phyloP scores from a whole-genome alignment of 2,113 vertebrate species.

The Gasterosteus aculeatus region DNA sequence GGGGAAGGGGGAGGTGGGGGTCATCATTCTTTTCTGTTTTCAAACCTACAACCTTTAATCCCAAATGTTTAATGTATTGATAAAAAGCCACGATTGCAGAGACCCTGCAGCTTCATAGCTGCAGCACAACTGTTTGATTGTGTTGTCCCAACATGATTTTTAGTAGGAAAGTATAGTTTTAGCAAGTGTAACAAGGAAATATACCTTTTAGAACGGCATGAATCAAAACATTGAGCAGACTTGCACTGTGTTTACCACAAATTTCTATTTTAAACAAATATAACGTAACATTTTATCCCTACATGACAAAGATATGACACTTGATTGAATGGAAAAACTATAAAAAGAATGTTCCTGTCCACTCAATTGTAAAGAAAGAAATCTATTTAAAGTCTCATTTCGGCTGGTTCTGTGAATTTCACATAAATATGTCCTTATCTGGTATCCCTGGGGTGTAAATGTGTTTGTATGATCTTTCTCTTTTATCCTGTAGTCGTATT shows the following conservation, averaged over 20 bases:
- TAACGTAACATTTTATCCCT: neutral
- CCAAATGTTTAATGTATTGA: neutral
- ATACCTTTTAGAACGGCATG: neutral
- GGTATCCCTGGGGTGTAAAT: slow-evolving; percentile 27
- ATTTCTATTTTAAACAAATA: neutral
- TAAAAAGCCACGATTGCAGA: neutral
- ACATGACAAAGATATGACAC: neutral
- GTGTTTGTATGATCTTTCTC: slow-evolving; percentile 17
- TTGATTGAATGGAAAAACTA: neutral
- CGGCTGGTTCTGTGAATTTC: slow-evolving; percentile 8
- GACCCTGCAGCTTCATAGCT: neutral
- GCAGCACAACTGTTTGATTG: neutral
- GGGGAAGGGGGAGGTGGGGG: neutral
- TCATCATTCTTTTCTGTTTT: neutral
- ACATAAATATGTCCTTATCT: slow-evolving; percentile 18
- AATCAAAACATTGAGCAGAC: neutral
- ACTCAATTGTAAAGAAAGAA: slow-evolving; percentile 1
- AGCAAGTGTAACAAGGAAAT: neutral
- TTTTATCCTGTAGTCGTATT: slow-evolving; percentile 33
- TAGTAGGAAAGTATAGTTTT: neutral
- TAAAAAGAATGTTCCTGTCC: neutral
- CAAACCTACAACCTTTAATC: neutral
- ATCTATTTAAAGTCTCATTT: slow-evolving; percentile 14
- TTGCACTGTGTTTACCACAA: neutral
- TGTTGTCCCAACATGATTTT: neutral